Conservation (phyloP, 2,797 vertebrate genomes). For the Leucoraja ocellata region DNA sequence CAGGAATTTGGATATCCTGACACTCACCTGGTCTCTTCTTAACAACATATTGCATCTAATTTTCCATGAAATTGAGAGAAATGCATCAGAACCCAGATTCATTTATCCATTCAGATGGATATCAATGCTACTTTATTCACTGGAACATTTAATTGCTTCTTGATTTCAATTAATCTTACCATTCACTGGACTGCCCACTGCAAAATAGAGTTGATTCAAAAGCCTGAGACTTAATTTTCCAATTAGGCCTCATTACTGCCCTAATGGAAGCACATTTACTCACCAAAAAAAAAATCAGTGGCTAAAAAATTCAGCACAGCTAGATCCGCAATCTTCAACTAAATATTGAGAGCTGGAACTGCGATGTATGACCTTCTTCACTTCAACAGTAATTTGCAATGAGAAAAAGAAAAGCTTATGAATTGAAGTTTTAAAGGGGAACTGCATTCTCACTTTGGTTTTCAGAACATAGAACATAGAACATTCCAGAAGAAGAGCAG, state of each 20-base stretch:
- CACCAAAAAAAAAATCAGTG: neutral
- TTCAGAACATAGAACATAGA: neutral
- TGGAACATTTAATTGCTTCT: neutral
- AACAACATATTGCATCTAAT: neutral
- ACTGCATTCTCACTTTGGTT: neutral
- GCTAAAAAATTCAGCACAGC: neutral
- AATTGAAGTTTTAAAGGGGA: neutral
- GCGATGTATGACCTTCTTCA: neutral
- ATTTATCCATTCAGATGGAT: neutral
- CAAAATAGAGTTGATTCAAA: neutral
- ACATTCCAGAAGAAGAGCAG: too few species aligned
- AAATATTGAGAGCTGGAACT: neutral
- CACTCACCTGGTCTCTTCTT: neutral
- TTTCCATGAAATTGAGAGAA: neutral
- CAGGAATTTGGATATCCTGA: neutral
- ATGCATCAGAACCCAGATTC: neutral
- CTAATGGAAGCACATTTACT: neutral
- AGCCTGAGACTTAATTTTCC: neutral
- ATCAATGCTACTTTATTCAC: too few species aligned
- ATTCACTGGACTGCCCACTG: neutral
- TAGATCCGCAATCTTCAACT: neutral
- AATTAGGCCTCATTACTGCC: neutral
- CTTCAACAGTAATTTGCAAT: neutral
- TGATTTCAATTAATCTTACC: neutral
- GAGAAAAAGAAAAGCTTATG: neutral